Percentiles rank a stretch among this genome's conserved stretches.
These are phyloP conservation scores for Helicoverpa zea DNA, from an alignment of 1,140 invertebrate genomes.

Conservation along the genomic window DNA sequence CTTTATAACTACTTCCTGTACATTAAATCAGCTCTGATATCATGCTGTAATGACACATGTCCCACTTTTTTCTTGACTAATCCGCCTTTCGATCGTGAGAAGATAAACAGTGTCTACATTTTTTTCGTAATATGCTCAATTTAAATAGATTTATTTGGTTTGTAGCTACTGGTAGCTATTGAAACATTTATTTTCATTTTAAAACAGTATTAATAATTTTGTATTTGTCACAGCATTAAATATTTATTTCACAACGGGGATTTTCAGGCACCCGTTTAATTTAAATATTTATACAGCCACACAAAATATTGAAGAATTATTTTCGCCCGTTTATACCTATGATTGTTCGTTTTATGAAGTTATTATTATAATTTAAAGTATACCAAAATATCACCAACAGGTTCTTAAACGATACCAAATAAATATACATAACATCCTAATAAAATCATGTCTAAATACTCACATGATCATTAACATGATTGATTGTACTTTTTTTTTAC, in stretches of 20 bases:
- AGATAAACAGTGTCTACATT: too few relatives aligned
- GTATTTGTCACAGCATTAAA: background rate
- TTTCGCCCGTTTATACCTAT: background rate
- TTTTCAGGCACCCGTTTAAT: background rate
- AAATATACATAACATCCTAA: background rate
- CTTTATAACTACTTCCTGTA: constrained; percentile 53
- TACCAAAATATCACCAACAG: background rate
- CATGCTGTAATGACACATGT: constrained; percentile 25
- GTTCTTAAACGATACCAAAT: background rate
- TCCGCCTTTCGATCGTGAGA: background rate
- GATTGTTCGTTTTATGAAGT: background rate
- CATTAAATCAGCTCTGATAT: constrained; percentile 48
- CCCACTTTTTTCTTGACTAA: constrained; percentile 11
- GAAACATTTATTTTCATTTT: background rate
- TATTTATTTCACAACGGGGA: background rate
- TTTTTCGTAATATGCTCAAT: too few relatives aligned
- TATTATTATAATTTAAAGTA: background rate
- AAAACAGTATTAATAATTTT: background rate
- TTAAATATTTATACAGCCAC: background rate
- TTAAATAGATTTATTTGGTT: background rate
- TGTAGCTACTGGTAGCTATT: background rate
- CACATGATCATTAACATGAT: too few relatives aligned
- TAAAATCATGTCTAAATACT: too few relatives aligned
- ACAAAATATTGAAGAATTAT: constrained; percentile 11
- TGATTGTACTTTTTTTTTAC: too few relatives aligned